phyloP scores from a whole-genome alignment of 2,797 vertebrate genomes.

The Chromis chromis region DNA sequence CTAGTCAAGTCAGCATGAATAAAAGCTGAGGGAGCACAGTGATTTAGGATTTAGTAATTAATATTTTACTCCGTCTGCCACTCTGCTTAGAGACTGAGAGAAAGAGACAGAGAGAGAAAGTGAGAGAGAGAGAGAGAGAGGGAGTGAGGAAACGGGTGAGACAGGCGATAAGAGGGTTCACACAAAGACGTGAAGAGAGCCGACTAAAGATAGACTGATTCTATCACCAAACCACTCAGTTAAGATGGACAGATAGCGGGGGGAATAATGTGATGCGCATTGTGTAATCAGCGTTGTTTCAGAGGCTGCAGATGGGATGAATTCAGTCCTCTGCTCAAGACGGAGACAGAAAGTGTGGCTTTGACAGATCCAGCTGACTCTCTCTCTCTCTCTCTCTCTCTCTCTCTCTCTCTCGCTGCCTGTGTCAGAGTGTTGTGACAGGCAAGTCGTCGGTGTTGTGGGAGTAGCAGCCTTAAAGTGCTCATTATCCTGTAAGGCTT shows the following conservation, averaged over 20 bases:
- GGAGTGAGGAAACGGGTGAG: slow-evolving; percentile 41
- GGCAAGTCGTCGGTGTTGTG: slow-evolving; percentile 84
- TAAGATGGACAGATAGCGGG: slow-evolving; percentile 52
- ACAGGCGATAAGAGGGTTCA: slow-evolving; percentile 48
- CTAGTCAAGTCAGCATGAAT: slow-evolving; percentile 81
- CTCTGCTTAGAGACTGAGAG: slow-evolving; percentile 76
- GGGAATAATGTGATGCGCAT: slow-evolving; percentile 53
- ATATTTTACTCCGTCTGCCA: slow-evolving; percentile 84
- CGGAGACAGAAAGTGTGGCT: slow-evolving; percentile 67
- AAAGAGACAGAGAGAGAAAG: slow-evolving; percentile 51
- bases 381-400: slow-evolving; percentile 31
- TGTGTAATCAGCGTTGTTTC: slow-evolving; percentile 69
- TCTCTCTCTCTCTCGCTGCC: slow-evolving; percentile 34
- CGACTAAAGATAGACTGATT: slow-evolving; percentile 44
- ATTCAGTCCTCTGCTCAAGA: slow-evolving; percentile 61
- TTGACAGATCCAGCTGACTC: slow-evolving; percentile 78
- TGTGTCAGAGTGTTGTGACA: slow-evolving; percentile 87
- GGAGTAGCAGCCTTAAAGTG: slow-evolving; percentile 86
- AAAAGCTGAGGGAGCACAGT: slow-evolving; percentile 79
- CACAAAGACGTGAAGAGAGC: slow-evolving; percentile 55
- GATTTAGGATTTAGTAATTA: slow-evolving; percentile 84
- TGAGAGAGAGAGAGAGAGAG: slow-evolving; percentile 28
- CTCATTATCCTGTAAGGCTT: slow-evolving; percentile 90
- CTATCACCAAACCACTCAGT: slow-evolving; percentile 42
- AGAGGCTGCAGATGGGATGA: slow-evolving; percentile 56